Evolutionary conservation across 1,140 invertebrate genomes (phyloP).

Genomic region (Drosophila tropicalis): DNA sequence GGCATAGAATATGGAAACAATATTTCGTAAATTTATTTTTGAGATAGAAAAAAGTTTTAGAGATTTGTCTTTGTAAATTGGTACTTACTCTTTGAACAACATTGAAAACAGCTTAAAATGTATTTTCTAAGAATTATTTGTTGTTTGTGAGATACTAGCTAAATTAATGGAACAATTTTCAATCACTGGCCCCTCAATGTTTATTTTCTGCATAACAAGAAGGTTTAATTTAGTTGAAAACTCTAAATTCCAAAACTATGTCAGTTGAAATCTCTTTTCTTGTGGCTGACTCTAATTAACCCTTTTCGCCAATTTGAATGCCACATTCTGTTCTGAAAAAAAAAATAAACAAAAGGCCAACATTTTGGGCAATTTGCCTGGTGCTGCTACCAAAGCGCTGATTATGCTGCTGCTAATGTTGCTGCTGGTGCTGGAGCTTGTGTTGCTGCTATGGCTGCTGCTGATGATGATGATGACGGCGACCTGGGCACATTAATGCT

Average conservation of each 20-base stretch:
- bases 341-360: constrained; percentile 29
- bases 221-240: neutral
- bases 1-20: no score
- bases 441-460: constrained; percentile 53
- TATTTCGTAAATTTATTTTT: no score
- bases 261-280: constrained; percentile 10
- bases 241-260: constrained; percentile 12
- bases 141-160: no score
- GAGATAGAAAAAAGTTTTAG: neutral
- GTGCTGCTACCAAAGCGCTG: constrained; percentile 60
- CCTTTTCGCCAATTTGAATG: constrained; percentile 52
- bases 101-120: no score
- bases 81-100: no score
- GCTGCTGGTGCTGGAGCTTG: constrained; percentile 52
- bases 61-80: neutral
- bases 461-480: constrained; percentile 36
- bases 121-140: no score
- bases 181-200: no score
- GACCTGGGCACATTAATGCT: constrained; percentile 76
- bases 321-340: constrained; percentile 6
- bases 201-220: no score
- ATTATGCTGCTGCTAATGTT: constrained; percentile 53
- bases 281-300: constrained; percentile 31
- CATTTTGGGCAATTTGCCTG: constrained; percentile 59
- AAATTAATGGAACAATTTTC: no score